A percentile compares a stretch with the other conserved stretches of the same genome.
These are phyloP conservation scores for Synergus gifuensis DNA, from an alignment of 2,888 invertebrate species.

Conservation along the genomic window DNA sequence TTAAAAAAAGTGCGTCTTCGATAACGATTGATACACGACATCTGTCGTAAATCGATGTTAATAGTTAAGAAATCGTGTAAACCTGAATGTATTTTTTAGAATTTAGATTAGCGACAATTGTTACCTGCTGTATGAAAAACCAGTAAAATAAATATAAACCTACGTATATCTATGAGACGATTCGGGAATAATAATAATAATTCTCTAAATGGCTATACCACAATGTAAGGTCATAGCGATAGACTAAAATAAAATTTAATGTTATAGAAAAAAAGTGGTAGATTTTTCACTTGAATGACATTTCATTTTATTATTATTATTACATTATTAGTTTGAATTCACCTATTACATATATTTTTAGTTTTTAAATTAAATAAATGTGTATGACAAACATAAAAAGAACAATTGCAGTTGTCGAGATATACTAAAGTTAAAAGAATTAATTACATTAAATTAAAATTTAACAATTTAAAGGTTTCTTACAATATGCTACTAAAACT, in stretches of 20 bases:
- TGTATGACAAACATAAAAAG: too few species aligned
- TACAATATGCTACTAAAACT: conserved; percentile 69
- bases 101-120: conserved; percentile 67
- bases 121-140: conserved; percentile 70
- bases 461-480: conserved; percentile 61
- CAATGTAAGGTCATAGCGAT: conserved; percentile 75
- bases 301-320: background rate
- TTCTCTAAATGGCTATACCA: conserved; percentile 75
- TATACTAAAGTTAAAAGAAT: too few species aligned
- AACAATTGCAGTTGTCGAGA: too few species aligned
- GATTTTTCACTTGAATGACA: background rate
- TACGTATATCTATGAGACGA: conserved; percentile 67
- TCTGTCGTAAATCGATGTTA: conserved; percentile 27
- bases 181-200: conserved; percentile 63
- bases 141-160: conserved; percentile 56
- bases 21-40: conserved; percentile 37
- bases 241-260: conserved; percentile 72
- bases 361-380: too few species aligned
- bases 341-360: too few species aligned
- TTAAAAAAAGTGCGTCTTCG: conserved; percentile 15
- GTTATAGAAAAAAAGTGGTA: conserved; percentile 53
- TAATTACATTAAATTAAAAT: background rate
- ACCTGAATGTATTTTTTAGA: conserved; percentile 73
- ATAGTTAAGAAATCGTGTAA: conserved; percentile 57
- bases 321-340: too few species aligned